phyloP scores from a whole-genome alignment of 2,888 invertebrate genomes.

The Sarcophaga caerulescens region DNA sequence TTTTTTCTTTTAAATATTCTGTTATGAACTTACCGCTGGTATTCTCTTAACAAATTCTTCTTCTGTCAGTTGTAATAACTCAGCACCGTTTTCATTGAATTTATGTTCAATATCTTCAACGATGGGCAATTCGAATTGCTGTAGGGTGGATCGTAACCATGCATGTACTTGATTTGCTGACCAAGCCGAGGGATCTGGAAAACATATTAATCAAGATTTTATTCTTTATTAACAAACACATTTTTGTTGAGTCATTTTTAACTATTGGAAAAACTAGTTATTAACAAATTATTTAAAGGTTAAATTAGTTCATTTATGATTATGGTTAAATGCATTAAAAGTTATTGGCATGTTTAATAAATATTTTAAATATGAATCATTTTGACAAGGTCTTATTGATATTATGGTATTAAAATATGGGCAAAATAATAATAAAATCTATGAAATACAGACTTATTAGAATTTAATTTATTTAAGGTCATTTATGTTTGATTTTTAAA shows the following conservation, averaged over 20 bases:
- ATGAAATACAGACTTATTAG: no score
- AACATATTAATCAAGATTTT: neutral
- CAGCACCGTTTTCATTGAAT: slow-evolving; percentile 90
- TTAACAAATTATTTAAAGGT: slow-evolving; percentile 43
- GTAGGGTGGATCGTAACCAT: slow-evolving; percentile 94
- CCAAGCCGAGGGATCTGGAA: slow-evolving; percentile 93
- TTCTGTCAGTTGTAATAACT: slow-evolving; percentile 89
- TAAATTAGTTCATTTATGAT: slow-evolving; percentile 52
- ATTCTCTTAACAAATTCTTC: slow-evolving; percentile 92
- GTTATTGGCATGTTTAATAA: slow-evolving; percentile 27
- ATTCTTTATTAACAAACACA: neutral
- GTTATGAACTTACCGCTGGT: slow-evolving; percentile 85
- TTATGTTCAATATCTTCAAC: slow-evolving; percentile 88
- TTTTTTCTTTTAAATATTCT: neutral
- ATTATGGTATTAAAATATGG: neutral
- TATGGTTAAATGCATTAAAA: slow-evolving; percentile 33
- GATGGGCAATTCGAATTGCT: slow-evolving; percentile 89
- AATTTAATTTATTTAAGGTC: no score
- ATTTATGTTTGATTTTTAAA: no score
- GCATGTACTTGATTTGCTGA: slow-evolving; percentile 91
- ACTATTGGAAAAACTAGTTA: slow-evolving; percentile 42
- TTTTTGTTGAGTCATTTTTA: slow-evolving; percentile 44
- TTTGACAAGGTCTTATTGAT: neutral
- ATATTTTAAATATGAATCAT: slow-evolving; percentile 48
- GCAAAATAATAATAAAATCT: no score